phyloP scores from a whole-genome alignment of 2,113 vertebrate species.

The Hymenochirus boettgeri region DNA sequence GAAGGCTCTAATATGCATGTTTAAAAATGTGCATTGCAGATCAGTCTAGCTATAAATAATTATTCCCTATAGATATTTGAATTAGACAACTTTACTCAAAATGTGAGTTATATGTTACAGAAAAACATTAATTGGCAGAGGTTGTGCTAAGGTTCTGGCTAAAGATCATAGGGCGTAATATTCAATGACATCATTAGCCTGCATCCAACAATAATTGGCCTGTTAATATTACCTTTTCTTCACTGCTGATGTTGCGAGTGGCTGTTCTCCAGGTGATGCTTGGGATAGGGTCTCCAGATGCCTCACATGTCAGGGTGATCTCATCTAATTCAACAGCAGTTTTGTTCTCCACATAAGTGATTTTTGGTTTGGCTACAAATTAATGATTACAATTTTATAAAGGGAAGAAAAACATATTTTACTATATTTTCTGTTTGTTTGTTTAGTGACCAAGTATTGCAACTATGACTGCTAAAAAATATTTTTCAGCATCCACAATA shows the following conservation, averaged over 20 bases:
- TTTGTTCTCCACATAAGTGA: constrained; percentile 91
- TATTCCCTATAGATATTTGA: too few relatives aligned
- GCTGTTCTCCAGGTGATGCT: constrained; percentile 89
- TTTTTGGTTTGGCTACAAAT: constrained; percentile 89
- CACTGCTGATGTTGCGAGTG: constrained; percentile 77
- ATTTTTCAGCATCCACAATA: too few relatives aligned
- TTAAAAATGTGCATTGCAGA: too few relatives aligned
- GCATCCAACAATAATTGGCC: constrained; percentile 8
- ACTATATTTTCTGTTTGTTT: too few relatives aligned
- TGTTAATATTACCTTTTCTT: constrained; percentile 81
- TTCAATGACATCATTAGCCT: constrained; percentile 39
- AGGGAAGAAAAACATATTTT: too few relatives aligned
- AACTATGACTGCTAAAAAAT: too few relatives aligned
- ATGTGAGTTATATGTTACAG: neutral
- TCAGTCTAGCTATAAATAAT: too few relatives aligned
- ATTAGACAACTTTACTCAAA: neutral
- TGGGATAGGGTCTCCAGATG: constrained; percentile 90
- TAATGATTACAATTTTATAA: too few relatives aligned
- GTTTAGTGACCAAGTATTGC: too few relatives aligned
- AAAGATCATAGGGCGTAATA: neutral
- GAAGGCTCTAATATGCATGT: too few relatives aligned
- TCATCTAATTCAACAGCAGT: constrained; percentile 88
- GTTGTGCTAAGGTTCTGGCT: neutral
- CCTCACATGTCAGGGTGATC: constrained; percentile 91
- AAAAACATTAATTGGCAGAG: neutral